Base-by-base conservation (phyloP, 2,888 invertebrate species). In the Nesidiocoris tenuis region DNA sequence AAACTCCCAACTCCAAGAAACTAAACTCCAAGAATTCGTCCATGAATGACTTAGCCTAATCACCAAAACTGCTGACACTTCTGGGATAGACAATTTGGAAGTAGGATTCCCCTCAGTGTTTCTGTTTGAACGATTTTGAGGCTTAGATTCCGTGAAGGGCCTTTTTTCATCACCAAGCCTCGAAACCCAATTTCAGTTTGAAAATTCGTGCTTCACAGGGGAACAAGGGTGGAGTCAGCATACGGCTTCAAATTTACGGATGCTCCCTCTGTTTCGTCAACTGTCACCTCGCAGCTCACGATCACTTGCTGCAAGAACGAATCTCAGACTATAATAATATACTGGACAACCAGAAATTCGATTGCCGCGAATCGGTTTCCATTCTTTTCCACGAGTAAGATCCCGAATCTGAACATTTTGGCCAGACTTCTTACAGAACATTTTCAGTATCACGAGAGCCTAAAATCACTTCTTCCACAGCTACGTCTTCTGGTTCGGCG, bases 171-270 rank as follows among this genome's bases (percentile, higher is more conserved):
- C n/a, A n/a, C n/a, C n/a, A n/a, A n/a, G n/a, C n/a, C n/a, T n/a
- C 55, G 55, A 12, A 54, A 54, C 12, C 7, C 55, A 54, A 7
- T 54, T 17, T 17, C 56, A 1, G 17, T n/a, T 56, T n/a, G 56
- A 1, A 1, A 2, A 17, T 59, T 61, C 21, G 16, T 9, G 56
- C 24, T 57, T 66, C 55, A 9, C 83, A 95, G 95, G 98, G 97
- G 24, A 97, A 96, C 85, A 98, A 98, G 86, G 97, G 97, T 19
- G 96, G 94, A 1, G 93, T 96, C 0, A 94, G 93, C 82, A 87
- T 96, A 71, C 87, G 97, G 76, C 88, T 97, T 82, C 92, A 91
- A 81, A 87, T 95, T 39, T 94, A 94, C 82, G 96, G 96, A 1
- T 91, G 94, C 81, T 95, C 94, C 0, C 82, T 96, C 70, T 93